A percentile compares a stretch with the other conserved stretches of the same genome.
phyloP scores from a whole-genome alignment of 2,888 invertebrate species.

The Agapostemon virescens region DNA sequence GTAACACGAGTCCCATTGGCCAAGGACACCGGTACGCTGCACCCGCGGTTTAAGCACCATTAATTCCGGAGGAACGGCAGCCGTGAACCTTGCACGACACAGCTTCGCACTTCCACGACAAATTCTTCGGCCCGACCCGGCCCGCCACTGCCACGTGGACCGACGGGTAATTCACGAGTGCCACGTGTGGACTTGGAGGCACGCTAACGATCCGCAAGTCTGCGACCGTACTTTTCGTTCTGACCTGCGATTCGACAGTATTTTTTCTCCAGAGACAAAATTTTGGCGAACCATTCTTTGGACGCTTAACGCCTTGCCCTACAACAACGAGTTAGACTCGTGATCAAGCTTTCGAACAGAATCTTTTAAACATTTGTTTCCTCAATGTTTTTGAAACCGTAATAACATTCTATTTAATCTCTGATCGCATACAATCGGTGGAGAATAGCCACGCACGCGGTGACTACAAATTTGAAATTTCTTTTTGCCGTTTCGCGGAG shows the following conservation, averaged over 20 bases:
- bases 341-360: too few species aligned
- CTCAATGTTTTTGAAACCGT: too few species aligned
- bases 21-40: conserved; percentile 35
- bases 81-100: conserved; percentile 44
- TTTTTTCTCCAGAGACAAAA: neutral
- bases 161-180: conserved; percentile 3
- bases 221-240: neutral
- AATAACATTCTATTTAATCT: too few species aligned
- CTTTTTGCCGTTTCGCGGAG: too few species aligned
- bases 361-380: too few species aligned
- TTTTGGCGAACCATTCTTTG: too few species aligned
- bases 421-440: too few species aligned
- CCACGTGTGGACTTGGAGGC: neutral
- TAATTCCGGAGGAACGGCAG: conserved; percentile 36
- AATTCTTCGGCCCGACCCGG: conserved; percentile 22
- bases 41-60: conserved; percentile 25
- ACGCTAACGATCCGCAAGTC: neutral
- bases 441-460: too few species aligned
- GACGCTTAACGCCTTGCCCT: too few species aligned
- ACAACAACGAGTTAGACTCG: too few species aligned
- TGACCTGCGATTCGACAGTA: neutral
- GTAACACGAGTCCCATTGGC: conserved; percentile 44
- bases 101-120: conserved; percentile 31
- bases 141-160: conserved; percentile 1
- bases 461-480: too few species aligned